Evolutionary conservation across 1,140 invertebrate genomes (phyloP).

Genomic region (Papilio xuthus): DNA sequence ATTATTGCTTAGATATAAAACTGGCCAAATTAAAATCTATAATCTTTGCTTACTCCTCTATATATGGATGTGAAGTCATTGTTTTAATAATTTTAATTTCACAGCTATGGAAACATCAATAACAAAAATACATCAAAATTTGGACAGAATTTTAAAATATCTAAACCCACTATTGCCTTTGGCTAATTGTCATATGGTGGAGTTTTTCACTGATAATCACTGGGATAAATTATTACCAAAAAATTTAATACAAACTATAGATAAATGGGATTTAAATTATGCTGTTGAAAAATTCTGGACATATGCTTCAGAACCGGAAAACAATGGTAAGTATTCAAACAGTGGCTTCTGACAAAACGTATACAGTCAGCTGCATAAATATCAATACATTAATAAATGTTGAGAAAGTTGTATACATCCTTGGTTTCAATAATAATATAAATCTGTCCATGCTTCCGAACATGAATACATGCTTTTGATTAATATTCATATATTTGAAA

Average conservation of each 20-base stretch:
- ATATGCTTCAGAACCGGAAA: slow-evolving; percentile 51
- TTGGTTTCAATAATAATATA: too few species aligned
- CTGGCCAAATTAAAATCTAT: too few species aligned
- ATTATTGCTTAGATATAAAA: too few species aligned
- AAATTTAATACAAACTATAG: slow-evolving; percentile 81
- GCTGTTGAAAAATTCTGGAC: slow-evolving; percentile 75
- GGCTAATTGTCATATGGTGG: slow-evolving; percentile 90
- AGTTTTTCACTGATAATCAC: slow-evolving; percentile 88
- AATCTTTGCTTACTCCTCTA: too few species aligned
- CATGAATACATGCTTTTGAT: too few species aligned
- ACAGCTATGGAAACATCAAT: slow-evolving; percentile 59
- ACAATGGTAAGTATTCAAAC: slow-evolving; percentile 43
- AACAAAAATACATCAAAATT: slow-evolving; percentile 66
- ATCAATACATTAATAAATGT: neutral
- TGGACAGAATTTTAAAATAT: slow-evolving; percentile 62
- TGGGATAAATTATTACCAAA: slow-evolving; percentile 84
- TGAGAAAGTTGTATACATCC: neutral
- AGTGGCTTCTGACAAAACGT: neutral
- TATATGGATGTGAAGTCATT: too few species aligned
- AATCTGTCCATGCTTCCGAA: too few species aligned
- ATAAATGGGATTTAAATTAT: slow-evolving; percentile 65
- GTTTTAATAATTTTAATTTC: slow-evolving; percentile 31
- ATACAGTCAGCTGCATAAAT: neutral
- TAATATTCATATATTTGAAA: too few species aligned
- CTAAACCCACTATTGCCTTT: slow-evolving; percentile 83